Percentiles rank a stretch among this genome's conserved stretches.
Conservation (phyloP, 2,888 invertebrate genomes). For the Cosmia trapezina region DNA sequence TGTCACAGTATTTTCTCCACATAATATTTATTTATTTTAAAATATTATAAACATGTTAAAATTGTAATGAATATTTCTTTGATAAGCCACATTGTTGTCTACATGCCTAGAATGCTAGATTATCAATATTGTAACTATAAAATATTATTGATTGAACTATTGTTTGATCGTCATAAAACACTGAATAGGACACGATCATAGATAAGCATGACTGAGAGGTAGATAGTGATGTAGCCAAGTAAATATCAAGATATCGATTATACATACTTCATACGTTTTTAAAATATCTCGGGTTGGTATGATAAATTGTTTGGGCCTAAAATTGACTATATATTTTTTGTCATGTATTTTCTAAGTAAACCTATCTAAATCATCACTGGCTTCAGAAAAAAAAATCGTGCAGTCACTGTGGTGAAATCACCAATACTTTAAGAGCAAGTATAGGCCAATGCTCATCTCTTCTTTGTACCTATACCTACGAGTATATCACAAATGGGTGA, state of each 20-base stretch:
- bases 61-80: not conserved
- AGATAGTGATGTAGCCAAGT: not conserved
- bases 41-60: not conserved
- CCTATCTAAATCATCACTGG: not conserved
- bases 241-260: not conserved
- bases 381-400: not conserved
- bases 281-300: not conserved
- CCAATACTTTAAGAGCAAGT: not conserved
- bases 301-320: not conserved
- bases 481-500: too few relatives aligned
- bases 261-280: not conserved
- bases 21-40: too few relatives aligned
- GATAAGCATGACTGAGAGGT: not conserved
- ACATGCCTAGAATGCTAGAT: not conserved
- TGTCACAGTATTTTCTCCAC: not conserved
- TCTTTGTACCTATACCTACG: too few relatives aligned
- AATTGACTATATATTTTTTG: not conserved
- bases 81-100: not conserved
- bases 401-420: not conserved
- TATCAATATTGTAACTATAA: not conserved
- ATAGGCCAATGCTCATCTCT: too few relatives aligned
- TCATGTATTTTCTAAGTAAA: not conserved
- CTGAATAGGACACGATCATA: not conserved
- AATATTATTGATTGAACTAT: constrained; percentile 9
- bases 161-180: constrained; percentile 14